phyloP scores from a whole-genome alignment of 2,797 vertebrate species.

The Limnodromus scolopaceus region DNA sequence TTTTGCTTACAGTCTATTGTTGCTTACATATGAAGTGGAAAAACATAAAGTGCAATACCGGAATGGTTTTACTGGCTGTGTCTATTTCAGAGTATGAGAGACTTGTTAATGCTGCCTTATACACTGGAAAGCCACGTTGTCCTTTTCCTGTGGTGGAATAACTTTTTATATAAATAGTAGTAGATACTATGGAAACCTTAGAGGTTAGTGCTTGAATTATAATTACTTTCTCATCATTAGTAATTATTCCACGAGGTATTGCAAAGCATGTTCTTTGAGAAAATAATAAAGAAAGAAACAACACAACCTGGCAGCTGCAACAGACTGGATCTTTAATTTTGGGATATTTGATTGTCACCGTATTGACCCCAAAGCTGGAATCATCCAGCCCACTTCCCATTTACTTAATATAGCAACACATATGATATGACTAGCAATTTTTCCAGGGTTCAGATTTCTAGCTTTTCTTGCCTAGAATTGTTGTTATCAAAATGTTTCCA shows the following conservation, averaged over 20 bases:
- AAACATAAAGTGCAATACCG: neutral
- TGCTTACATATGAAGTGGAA: neutral
- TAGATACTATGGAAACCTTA: neutral
- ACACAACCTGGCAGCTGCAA: neutral
- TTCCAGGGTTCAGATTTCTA: neutral
- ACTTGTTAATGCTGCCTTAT: neutral
- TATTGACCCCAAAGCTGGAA: neutral
- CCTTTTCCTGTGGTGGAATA: neutral
- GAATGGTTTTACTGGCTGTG: neutral
- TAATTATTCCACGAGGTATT: neutral
- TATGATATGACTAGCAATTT: neutral
- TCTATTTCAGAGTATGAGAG: neutral
- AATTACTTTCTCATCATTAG: slow-evolving; percentile 1
- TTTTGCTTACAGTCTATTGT: neutral
- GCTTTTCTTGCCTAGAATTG: neutral
- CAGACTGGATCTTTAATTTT: neutral
- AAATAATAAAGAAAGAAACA: neutral
- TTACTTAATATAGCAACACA: neutral
- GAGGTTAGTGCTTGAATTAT: neutral
- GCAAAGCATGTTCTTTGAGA: neutral
- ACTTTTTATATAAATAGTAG: neutral
- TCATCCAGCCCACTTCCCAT: neutral
- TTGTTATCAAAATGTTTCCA: neutral
- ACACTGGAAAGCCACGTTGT: neutral
- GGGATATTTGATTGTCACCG: neutral